A percentile compares a stretch with the other conserved stretches of the same genome.
Evolutionary conservation across 2,888 invertebrate species (phyloP).

Genomic region (Acronicta alni): DNA sequence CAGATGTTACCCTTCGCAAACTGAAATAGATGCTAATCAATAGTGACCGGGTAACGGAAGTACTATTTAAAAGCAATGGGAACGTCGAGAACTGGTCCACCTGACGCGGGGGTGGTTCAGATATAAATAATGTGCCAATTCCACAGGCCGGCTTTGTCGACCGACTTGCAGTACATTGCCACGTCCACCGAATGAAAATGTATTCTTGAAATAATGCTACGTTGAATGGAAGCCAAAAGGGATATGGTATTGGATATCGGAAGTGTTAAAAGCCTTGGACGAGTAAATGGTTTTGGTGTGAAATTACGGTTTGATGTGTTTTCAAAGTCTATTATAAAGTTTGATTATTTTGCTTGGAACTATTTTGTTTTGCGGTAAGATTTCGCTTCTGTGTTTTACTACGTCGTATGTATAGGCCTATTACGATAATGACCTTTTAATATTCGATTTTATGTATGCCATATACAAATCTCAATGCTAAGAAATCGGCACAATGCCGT

Average conservation of each 20-base stretch:
- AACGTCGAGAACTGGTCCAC: constrained; percentile 61
- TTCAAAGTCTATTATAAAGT: too few species aligned
- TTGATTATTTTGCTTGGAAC: too few species aligned
- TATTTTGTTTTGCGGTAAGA: neutral
- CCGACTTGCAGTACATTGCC: constrained; percentile 73
- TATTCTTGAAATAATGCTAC: constrained; percentile 57
- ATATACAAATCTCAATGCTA: constrained; percentile 20
- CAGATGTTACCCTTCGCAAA: constrained; percentile 36
- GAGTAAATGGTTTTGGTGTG: constrained; percentile 9
- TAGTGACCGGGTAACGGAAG: constrained; percentile 55
- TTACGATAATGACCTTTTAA: constrained; percentile 31
- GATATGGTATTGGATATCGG: constrained; percentile 57
- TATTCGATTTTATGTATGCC: constrained; percentile 26
- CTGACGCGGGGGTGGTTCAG: constrained; percentile 68
- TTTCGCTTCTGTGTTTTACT: constrained; percentile 7
- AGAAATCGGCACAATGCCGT: constrained; percentile 30
- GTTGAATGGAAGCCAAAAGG: constrained; percentile 46
- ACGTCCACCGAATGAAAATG: constrained; percentile 55
- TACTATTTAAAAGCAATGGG: constrained; percentile 57
- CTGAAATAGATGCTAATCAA: constrained; percentile 55
- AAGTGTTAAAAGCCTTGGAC: constrained; percentile 38
- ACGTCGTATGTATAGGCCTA: constrained; percentile 16
- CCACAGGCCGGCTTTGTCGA: constrained; percentile 69
- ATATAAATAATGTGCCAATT: constrained; percentile 81
- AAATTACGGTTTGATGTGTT: constrained; percentile 9